Conservation (phyloP, 2,888 invertebrate genomes). For the Eledona agricola region DNA sequence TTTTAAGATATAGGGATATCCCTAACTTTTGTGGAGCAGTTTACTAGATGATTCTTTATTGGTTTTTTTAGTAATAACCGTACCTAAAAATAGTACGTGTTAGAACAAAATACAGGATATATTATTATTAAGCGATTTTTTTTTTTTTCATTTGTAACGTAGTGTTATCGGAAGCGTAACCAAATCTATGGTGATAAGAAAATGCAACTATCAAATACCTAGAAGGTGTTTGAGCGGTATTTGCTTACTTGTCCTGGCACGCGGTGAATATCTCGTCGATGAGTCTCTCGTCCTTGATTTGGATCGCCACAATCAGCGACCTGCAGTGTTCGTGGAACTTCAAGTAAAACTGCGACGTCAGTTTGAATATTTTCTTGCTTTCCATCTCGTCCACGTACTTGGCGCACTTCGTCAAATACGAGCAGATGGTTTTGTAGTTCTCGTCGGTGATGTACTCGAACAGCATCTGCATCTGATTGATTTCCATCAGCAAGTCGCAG, state of each 20-base stretch:
- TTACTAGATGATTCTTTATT: too few relatives aligned
- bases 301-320: conserved; percentile 90
- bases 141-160: too few relatives aligned
- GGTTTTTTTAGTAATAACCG: too few relatives aligned
- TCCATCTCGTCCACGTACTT: conserved; percentile 97
- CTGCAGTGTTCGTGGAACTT: conserved; percentile 90
- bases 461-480: conserved; percentile 74
- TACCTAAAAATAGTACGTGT: too few relatives aligned
- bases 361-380: conserved; percentile 74
- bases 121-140: too few relatives aligned
- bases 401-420: conserved; percentile 88
- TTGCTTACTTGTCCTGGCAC: conserved; percentile 86
- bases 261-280: conserved; percentile 85
- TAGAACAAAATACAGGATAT: too few relatives aligned
- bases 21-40: too few relatives aligned
- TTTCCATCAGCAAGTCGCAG: conserved; percentile 97
- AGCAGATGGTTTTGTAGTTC: conserved; percentile 90
- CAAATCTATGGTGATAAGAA: too few relatives aligned
- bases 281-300: conserved; percentile 81
- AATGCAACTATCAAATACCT: too few relatives aligned
- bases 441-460: conserved; percentile 84
- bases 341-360: conserved; percentile 84
- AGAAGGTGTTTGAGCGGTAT: too few relatives aligned
- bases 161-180: too few relatives aligned
- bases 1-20: too few relatives aligned